A percentile compares a stretch with the other conserved stretches of the same genome.
Evolutionary conservation across 53 echinoderm and acorn worm species (phyloP).

Genomic region (Crossaster papposus): DNA sequence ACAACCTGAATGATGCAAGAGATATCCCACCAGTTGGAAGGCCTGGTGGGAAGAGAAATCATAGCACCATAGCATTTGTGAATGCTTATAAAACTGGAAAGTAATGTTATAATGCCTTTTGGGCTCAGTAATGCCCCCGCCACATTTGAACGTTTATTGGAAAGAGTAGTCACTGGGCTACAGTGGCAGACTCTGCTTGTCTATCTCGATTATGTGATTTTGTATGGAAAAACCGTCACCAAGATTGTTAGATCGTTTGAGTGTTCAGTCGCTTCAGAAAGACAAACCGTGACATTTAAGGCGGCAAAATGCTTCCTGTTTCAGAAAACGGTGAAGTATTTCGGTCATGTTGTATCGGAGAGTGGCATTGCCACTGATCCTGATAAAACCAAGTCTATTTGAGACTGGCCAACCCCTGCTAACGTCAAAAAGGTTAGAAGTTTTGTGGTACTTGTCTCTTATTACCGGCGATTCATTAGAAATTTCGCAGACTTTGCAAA

Average conservation of each 20-base stretch:
- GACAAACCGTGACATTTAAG: conserved; percentile 25
- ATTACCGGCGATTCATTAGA: too few relatives aligned
- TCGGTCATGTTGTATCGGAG: conserved; percentile 42
- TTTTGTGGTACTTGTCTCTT: too few relatives aligned
- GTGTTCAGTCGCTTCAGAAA: conserved; percentile 12
- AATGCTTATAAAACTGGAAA: conserved; percentile 57
- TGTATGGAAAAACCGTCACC: conserved; percentile 14
- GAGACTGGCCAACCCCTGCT: conserved; percentile 18
- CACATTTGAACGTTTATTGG: conserved; percentile 67
- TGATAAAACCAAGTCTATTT: too few relatives aligned
- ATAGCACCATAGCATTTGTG: conserved; percentile 65
- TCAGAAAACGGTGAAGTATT: too few relatives aligned
- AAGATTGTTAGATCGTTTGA: conserved; percentile 30
- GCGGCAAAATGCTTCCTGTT: too few relatives aligned
- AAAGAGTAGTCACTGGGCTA: conserved; percentile 60
- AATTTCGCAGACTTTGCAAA: too few relatives aligned
- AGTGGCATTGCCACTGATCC: conserved; percentile 12
- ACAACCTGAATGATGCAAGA: conserved; percentile 56
- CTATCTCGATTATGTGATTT: conserved; percentile 40
- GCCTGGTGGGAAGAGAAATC: conserved; percentile 14
- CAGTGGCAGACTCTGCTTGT: too few relatives aligned
- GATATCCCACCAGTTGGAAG: conserved; percentile 48
- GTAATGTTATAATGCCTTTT: conserved; percentile 63
- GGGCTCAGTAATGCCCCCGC: too few relatives aligned
- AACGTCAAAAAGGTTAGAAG: too few relatives aligned